Evolutionary conservation across 53 echinoderm and acorn worm genomes (phyloP).

Genomic region (Antedon mediterranea): DNA sequence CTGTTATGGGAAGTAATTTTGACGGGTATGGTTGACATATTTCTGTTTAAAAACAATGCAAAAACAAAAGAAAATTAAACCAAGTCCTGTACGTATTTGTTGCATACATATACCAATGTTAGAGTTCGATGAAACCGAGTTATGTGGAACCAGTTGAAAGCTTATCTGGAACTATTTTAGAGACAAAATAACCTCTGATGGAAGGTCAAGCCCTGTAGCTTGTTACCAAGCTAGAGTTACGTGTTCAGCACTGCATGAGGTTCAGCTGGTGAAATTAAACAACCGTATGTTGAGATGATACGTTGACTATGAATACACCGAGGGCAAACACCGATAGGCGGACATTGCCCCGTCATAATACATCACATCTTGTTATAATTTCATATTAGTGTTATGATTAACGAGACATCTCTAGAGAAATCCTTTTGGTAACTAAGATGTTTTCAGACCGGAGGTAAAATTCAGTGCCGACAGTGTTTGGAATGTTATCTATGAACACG

Average conservation of each 20-base stretch:
- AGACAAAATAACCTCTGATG: neutral
- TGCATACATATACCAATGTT: neutral
- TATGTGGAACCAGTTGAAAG: neutral
- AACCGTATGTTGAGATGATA: neutral
- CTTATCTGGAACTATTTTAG: neutral
- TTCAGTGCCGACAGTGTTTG: neutral
- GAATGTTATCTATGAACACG: neutral
- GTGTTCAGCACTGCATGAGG: neutral
- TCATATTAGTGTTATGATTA: conserved; percentile 1
- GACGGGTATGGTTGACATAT: neutral
- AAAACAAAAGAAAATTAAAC: neutral
- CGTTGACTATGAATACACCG: neutral
- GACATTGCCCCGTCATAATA: neutral
- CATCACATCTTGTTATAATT: neutral
- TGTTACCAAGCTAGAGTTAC: neutral
- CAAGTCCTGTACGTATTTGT: neutral
- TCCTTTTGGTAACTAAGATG: neutral
- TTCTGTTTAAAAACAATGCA: neutral
- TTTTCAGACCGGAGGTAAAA: neutral
- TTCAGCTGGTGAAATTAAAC: neutral
- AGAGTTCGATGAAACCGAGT: neutral
- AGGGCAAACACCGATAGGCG: neutral
- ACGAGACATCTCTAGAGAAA: neutral
- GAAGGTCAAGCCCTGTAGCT: neutral
- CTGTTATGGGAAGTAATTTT: neutral